A percentile compares a stretch with the other conserved stretches of the same genome.
Evolutionary conservation across 92 coral and sea anemone genomes (phyloP).

Genomic region (Actinostola sp.): DNA sequence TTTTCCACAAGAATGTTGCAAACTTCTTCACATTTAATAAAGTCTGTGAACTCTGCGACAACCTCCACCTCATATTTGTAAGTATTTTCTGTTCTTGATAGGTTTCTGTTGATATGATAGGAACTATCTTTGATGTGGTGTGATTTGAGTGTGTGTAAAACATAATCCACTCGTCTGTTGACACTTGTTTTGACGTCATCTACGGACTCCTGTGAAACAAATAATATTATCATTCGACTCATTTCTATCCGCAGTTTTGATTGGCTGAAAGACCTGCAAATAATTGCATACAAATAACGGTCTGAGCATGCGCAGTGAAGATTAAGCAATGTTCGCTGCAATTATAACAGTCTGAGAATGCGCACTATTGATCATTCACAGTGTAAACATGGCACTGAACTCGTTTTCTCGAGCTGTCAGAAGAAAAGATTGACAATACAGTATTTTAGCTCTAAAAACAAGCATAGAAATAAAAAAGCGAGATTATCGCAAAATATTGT

Average conservation of each 20-base stretch:
- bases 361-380: too few species aligned
- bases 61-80: conserved; percentile 80
- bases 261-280: too few species aligned
- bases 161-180: conserved; percentile 90
- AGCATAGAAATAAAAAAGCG: too few species aligned
- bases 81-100: conserved; percentile 62
- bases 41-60: conserved; percentile 79
- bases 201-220: conserved; percentile 72
- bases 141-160: conserved; percentile 83
- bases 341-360: too few species aligned
- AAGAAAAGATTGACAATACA: too few species aligned
- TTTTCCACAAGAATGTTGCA: conserved; percentile 94
- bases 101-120: conserved; percentile 72
- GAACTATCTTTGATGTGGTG: conserved; percentile 71
- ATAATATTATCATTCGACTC: not conserved
- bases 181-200: conserved; percentile 95
- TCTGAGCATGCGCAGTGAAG: too few species aligned
- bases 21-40: conserved; percentile 89
- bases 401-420: too few species aligned
- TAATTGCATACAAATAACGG: too few species aligned
- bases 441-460: too few species aligned
- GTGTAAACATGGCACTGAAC: too few species aligned
- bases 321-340: too few species aligned
- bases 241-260: too few species aligned
- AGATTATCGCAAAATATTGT: not conserved